These are phyloP conservation scores for Porphyrio hochstetteri DNA, from an alignment of 2,113 vertebrate species.

Conservation along the genomic window DNA sequence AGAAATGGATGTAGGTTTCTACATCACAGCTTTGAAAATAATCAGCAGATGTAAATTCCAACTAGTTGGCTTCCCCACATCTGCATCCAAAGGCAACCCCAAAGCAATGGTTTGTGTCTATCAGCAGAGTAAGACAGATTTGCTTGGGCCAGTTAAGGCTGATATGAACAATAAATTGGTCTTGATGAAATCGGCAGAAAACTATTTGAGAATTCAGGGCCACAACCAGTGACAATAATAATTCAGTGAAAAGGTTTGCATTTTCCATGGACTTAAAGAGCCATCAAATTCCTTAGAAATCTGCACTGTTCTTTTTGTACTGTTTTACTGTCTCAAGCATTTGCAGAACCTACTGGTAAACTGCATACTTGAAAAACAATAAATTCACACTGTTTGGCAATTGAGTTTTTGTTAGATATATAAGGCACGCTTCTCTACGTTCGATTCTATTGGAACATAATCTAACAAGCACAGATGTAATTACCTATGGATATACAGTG, in stretches of 20 bases:
- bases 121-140: not conserved
- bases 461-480: conserved; percentile 24
- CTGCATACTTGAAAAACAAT: conserved; percentile 41
- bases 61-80: conserved; percentile 51
- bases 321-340: conserved; percentile 23
- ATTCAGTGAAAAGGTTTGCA: not conserved
- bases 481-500: conserved; percentile 69
- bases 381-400: not conserved
- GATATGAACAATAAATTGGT: conserved; percentile 4
- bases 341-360: conserved; percentile 26
- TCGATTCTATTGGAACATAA: not conserved
- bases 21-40: conserved; percentile 23
- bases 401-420: not conserved
- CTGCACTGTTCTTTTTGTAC: not conserved
- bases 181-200: conserved; percentile 36
- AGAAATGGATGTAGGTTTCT: conserved; percentile 4
- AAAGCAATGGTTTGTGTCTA: not conserved
- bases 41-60: conserved; percentile 25
- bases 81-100: conserved; percentile 51
- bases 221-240: not conserved
- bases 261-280: conserved; percentile 1
- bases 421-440: not conserved
- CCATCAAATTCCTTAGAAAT: conserved; percentile 1
- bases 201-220: not conserved
- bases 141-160: not conserved